Base-by-base conservation (phyloP, 2,888 invertebrate species). In the Perizoma flavofasciatum region DNA sequence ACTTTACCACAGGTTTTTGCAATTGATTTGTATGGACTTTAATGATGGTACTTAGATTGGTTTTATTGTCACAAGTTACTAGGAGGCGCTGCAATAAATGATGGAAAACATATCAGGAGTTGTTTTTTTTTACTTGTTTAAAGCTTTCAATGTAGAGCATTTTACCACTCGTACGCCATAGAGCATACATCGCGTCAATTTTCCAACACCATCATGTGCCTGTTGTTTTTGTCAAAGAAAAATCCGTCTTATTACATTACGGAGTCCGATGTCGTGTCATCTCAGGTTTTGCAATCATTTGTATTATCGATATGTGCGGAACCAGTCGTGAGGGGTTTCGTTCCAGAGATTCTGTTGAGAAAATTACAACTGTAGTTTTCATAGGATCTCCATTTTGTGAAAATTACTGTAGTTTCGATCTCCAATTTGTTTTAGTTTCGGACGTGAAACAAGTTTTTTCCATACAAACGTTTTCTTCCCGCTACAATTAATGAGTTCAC, bases 181-280 rank as follows among this genome's bases (percentile, higher is more conserved):
- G 70, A 73, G 74, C 71, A 70, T 66, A 72, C 72, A 74, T 69
- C 71, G 77, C 81, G 79, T 85, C 86, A 82, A 86, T 87, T 86
- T 84, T 82, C 86, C 83, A 82, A 82, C 83, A 78, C 81, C 85
- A 86, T 85, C 83, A 83, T 74, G 68, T 75, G 77, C 69, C 72
- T 72, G 72, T 75, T 68, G 82, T 89, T 88, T 88, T 89, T 89
- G 87, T 83, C 76, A 79, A 78, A 83, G 88, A 89, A 90, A 90
- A 90, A 90, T 89, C 80, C 78, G 75, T 83, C 86, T 90, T 89
- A 90, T 89, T 88, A 85, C 87, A 89, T 89, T 89, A 89, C 72
- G 66, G 59, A 71, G 73, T 67, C 71, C 74, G 69, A 68, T 69
- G 73, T 79, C 72, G 70, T 73, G 71, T 79, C 57, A 54, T 61